phyloP scores from a whole-genome alignment of 2,888 invertebrate species.

The Leptarthrus brevirostris region DNA sequence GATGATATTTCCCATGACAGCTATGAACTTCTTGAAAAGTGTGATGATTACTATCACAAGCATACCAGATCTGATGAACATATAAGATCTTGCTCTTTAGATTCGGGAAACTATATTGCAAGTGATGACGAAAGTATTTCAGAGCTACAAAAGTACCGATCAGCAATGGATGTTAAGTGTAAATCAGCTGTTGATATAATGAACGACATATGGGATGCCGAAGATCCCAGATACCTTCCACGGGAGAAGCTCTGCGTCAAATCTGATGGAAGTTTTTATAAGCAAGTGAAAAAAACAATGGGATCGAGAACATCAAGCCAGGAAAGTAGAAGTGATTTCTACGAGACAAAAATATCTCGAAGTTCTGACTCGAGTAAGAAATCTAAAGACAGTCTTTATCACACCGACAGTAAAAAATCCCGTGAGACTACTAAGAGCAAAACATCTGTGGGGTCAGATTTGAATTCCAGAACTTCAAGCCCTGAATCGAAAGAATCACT shows the following conservation, averaged over 20 bases:
- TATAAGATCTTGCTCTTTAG: slow-evolving; percentile 78
- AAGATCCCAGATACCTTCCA: slow-evolving; percentile 80
- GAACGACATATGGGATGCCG: slow-evolving; percentile 81
- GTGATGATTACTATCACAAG: slow-evolving; percentile 68
- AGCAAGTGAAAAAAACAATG: slow-evolving; percentile 74
- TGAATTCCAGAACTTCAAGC: slow-evolving; percentile 73
- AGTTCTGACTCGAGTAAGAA: slow-evolving; percentile 76
- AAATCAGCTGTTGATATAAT: slow-evolving; percentile 77
- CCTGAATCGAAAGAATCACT: slow-evolving; percentile 71
- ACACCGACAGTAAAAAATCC: slow-evolving; percentile 75
- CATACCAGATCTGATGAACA: slow-evolving; percentile 67
- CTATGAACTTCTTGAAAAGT: slow-evolving; percentile 85
- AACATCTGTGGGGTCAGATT: slow-evolving; percentile 72
- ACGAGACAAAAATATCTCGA: slow-evolving; percentile 74
- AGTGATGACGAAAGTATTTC: slow-evolving; percentile 77
- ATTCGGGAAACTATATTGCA: slow-evolving; percentile 81
- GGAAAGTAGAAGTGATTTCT: slow-evolving; percentile 77
- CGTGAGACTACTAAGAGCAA: slow-evolving; percentile 74
- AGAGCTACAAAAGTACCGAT: slow-evolving; percentile 71
- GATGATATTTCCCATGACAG: slow-evolving; percentile 90
- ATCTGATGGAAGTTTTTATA: slow-evolving; percentile 80
- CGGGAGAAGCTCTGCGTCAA: slow-evolving; percentile 78
- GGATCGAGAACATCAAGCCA: slow-evolving; percentile 77
- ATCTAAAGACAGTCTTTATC: slow-evolving; percentile 74
- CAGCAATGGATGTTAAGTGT: slow-evolving; percentile 72